Conservation (phyloP, 2,113 vertebrate species). For the Corythornis madagascariensis region DNA sequence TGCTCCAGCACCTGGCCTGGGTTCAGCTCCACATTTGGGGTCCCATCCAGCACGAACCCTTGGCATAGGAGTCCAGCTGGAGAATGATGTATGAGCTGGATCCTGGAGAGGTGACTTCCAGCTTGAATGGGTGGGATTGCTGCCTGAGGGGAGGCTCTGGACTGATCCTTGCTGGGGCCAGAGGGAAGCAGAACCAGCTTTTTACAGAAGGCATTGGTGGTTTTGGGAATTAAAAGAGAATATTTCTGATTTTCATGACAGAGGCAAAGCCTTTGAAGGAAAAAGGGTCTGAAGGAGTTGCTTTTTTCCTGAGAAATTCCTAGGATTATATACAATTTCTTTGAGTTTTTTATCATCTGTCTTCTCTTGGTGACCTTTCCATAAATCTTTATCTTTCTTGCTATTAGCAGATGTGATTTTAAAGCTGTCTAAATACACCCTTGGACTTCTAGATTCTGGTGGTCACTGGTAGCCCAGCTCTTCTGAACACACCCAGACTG, state of each 20-base stretch:
- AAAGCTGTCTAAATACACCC: neutral
- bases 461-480: neutral
- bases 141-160: accelerated
- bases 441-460: neutral
- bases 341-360: neutral
- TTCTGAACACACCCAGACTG: neutral
- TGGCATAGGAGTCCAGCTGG: neutral
- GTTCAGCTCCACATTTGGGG: neutral
- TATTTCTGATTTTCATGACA: neutral
- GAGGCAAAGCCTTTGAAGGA: neutral
- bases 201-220: accelerated
- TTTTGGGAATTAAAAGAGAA: neutral
- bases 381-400: neutral
- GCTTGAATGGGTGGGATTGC: neutral
- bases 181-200: neutral
- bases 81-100: neutral
- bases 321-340: neutral
- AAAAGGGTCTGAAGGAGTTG: neutral
- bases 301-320: neutral
- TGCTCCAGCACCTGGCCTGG: neutral
- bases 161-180: neutral
- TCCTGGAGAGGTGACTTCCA: neutral
- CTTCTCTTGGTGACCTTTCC: neutral
- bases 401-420: neutral
- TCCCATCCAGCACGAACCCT: neutral